These are phyloP conservation scores for Ceriagrion tenellum DNA, from an alignment of 2,888 invertebrate species.

Conservation along the genomic window DNA sequence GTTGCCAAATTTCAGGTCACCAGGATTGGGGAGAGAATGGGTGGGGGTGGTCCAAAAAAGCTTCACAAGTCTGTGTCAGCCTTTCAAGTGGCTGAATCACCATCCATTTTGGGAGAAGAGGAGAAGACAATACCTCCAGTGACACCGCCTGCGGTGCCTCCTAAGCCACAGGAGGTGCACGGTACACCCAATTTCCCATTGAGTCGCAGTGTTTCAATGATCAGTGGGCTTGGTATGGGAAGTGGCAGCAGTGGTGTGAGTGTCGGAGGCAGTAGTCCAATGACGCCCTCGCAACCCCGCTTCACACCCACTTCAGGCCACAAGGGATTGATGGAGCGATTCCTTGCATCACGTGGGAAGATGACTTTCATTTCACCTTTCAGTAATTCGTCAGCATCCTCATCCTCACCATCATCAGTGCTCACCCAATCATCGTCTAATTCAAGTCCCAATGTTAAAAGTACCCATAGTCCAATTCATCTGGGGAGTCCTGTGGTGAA, in stretches of 20 bases:
- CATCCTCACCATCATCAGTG: neutral
- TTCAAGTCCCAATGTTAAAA: conserved; percentile 29
- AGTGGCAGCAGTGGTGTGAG: neutral
- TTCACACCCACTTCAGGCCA: conserved; percentile 84
- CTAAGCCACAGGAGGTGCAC: neutral
- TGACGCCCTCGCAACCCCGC: conserved; percentile 64
- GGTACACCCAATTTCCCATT: conserved; percentile 16
- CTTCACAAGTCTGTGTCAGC: conserved; percentile 70
- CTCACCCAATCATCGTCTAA: neutral
- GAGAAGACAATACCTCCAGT: neutral
- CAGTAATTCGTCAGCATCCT: conserved; percentile 7
- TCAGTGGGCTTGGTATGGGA: neutral
- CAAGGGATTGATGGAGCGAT: conserved; percentile 92
- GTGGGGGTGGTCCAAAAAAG: conserved; percentile 70
- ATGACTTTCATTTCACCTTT: conserved; percentile 69
- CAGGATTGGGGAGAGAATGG: conserved; percentile 72
- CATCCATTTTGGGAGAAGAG: neutral
- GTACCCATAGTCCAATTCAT: neutral
- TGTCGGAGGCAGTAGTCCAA: conserved; percentile 1
- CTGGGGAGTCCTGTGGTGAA: neutral
- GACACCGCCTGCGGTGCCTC: neutral
- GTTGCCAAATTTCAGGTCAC: conserved; percentile 70
- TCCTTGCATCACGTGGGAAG: conserved; percentile 89
- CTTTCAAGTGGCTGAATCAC: conserved; percentile 69
- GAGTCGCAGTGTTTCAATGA: conserved; percentile 2